Evolutionary conservation across 2,797 vertebrate species (phyloP).

Genomic region (Pangasius krempfi): DNA sequence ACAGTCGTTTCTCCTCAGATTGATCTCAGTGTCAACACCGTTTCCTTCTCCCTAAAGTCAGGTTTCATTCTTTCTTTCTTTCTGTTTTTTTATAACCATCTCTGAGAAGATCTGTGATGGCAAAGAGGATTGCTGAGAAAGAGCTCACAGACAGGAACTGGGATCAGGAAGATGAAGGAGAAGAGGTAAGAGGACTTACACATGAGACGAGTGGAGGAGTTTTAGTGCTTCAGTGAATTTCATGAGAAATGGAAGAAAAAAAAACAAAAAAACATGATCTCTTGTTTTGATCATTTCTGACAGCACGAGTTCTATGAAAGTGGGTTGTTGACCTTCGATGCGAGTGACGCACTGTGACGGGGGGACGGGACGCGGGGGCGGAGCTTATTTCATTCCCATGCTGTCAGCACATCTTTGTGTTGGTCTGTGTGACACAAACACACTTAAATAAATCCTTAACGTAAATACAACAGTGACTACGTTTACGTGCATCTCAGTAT

Average conservation of each 20-base stretch:
- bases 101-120: slow-evolving; percentile 79
- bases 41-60: background rate
- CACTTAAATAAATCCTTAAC: background rate
- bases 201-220: background rate
- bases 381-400: background rate
- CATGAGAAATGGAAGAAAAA: background rate
- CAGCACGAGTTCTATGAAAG: background rate
- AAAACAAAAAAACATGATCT: background rate
- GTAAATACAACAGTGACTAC: background rate
- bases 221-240: background rate
- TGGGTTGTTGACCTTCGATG: background rate
- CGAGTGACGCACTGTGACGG: background rate
- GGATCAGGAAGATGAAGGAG: slow-evolving; percentile 96
- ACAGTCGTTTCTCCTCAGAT: background rate
- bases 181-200: slow-evolving; percentile 80
- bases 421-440: background rate
- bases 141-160: slow-evolving; percentile 96
- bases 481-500: too few relatives aligned
- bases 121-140: slow-evolving; percentile 95
- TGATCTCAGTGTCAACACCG: background rate
- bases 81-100: background rate
- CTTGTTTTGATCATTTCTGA: background rate
- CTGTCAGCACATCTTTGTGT: background rate
- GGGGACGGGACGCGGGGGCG: background rate
- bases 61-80: background rate